phyloP scores from a whole-genome alignment of 2,888 invertebrate species.

The Galeruca laticollis region DNA sequence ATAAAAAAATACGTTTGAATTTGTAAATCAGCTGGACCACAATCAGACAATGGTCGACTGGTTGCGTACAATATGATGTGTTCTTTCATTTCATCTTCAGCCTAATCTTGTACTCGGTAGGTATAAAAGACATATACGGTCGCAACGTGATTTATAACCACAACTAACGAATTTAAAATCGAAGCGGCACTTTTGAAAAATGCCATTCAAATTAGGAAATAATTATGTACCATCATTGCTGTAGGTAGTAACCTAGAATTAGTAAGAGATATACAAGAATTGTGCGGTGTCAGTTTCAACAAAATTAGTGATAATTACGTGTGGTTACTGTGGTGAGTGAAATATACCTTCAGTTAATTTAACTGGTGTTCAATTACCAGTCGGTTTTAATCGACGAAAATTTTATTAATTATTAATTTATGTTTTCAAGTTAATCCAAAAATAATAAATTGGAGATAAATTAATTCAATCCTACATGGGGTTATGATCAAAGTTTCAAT shows the following conservation, averaged over 20 bases:
- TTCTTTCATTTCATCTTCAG: constrained; percentile 16
- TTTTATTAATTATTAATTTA: not conserved
- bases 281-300: not conserved
- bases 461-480: too few relatives aligned
- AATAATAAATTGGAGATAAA: not conserved
- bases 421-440: not conserved
- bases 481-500: too few relatives aligned
- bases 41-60: constrained; percentile 3
- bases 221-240: constrained; percentile 1
- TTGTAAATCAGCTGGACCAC: constrained; percentile 15
- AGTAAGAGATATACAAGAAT: not conserved
- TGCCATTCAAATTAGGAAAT: constrained; percentile 28
- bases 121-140: constrained; percentile 19
- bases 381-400: not conserved
- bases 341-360: not conserved
- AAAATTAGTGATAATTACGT: constrained; percentile 6
- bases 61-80: not conserved
- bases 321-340: not conserved
- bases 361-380: not conserved
- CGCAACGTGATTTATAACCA: constrained; percentile 23
- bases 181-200: constrained; percentile 27
- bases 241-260: constrained; percentile 11
- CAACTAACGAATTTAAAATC: constrained; percentile 6
- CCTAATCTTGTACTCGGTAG: constrained; percentile 19
- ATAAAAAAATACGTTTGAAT: constrained; percentile 1